phyloP scores from a whole-genome alignment of 2,888 invertebrate genomes.

The Himalopsyche japonica region DNA sequence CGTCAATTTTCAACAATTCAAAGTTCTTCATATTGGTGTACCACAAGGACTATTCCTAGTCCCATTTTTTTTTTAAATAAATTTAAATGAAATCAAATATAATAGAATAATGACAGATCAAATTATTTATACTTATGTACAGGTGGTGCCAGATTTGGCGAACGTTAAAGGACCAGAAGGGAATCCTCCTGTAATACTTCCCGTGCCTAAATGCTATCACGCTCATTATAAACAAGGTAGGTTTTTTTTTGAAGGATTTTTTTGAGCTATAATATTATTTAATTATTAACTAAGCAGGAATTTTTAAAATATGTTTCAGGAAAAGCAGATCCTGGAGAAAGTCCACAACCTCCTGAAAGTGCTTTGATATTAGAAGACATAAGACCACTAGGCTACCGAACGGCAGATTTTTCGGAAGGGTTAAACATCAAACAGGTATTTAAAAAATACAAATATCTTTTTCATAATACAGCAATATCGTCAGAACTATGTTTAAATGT shows the following conservation, averaged over 20 bases:
- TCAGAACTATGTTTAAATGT: too few species aligned
- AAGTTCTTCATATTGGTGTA: too few species aligned
- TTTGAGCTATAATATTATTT: too few species aligned
- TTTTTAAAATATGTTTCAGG: constrained; percentile 14
- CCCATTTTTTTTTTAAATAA: too few species aligned
- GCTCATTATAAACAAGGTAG: constrained; percentile 56
- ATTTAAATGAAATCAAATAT: too few species aligned
- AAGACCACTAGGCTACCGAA: constrained; percentile 65
- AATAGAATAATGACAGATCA: too few species aligned
- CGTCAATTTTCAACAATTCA: too few species aligned
- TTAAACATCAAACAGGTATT: constrained; percentile 54
- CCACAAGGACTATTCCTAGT: too few species aligned
- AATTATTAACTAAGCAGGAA: too few species aligned
- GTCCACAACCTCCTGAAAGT: constrained; percentile 61
- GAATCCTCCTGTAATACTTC: constrained; percentile 51
- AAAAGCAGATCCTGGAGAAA: constrained; percentile 47
- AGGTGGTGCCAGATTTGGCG: constrained; percentile 68
- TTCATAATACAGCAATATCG: too few species aligned
- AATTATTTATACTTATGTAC: constrained; percentile 32
- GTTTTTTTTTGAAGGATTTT: too few species aligned
- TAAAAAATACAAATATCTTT: too few species aligned
- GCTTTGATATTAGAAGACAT: constrained; percentile 77
- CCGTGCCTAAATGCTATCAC: constrained; percentile 67
- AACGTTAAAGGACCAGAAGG: constrained; percentile 51
- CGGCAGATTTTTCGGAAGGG: constrained; percentile 72